Base-by-base conservation (phyloP, 2,113 vertebrate genomes). In the Egretta garzetta region DNA sequence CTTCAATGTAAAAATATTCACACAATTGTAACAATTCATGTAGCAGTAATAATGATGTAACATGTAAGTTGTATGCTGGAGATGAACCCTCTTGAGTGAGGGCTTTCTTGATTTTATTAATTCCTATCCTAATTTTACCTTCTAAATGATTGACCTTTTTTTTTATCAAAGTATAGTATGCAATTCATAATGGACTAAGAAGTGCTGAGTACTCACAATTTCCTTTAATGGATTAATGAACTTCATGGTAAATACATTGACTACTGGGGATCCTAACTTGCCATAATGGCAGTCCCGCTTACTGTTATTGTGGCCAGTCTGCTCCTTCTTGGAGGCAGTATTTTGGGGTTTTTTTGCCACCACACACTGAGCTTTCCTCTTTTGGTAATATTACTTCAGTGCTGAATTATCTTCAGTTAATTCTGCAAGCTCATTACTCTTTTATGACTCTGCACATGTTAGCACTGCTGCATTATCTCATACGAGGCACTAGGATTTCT, bases 361-460 rank as follows among this genome's bases (percentile, higher is more conserved):
- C 30, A 35, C 24, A 53, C 43, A 17, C 23, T 63, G n/a, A 66
- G 62, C 49, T 90, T 93, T 75, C 53, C 17, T 84, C 43, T 24
- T 93, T 89, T 84, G 64, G 43, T 93, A 81, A 67, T 63, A 58
- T 93, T 60, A 47, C 64, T 85, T 88, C 39, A 66, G 43, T 66
- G 62, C 45, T 90, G 93, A 92, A 90, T 85, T 96, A 85, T 58
- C 71, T 87, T 89, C 90, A 91, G 90, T 91, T 94, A 91, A 64
- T 91, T 96, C 87, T 96, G 84, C 63, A 95, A 72, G 27, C 62
- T 96, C 19, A 86, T 96, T 85, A 94, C 73, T 93, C 80, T 96
- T 96, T 96, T 74, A 96, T 93, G 93, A 91, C 80, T 85, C 56
- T 56, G 80, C 86, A 88, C 82, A 66, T 86, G 86, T 80, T 79